phyloP scores from a whole-genome alignment of 1,140 invertebrate genomes.

The Diabrotica virgifera region DNA sequence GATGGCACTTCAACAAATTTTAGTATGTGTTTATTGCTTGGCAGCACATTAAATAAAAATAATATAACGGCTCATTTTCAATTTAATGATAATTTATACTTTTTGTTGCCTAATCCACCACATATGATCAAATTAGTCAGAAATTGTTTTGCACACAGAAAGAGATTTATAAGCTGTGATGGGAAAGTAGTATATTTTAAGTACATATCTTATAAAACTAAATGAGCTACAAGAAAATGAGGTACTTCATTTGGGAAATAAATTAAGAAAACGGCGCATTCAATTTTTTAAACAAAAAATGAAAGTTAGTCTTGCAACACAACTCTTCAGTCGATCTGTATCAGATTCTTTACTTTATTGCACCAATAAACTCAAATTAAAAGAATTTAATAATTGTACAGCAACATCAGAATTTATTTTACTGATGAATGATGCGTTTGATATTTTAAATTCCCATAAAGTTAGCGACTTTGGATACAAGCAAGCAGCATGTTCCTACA shows the following conservation, averaged over 20 bases:
- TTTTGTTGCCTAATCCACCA: too few relatives aligned
- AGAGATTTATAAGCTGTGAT: neutral
- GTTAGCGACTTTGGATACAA: conserved; percentile 28
- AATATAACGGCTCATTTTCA: conserved; percentile 16
- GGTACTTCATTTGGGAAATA: conserved; percentile 16
- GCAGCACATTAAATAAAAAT: conserved; percentile 21
- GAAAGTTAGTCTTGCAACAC: too few relatives aligned
- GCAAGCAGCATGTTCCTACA: conserved; percentile 22
- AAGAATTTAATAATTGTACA: conserved; percentile 7
- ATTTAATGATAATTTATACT: conserved; percentile 19
- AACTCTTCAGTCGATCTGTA: conserved; percentile 15
- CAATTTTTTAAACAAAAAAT: neutral
- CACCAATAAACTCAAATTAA: neutral
- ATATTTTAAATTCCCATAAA: conserved; percentile 38
- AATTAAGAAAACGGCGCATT: conserved; percentile 12
- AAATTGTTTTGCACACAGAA: conserved; percentile 17
- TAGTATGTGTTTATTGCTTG: conserved; percentile 27
- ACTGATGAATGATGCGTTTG: conserved; percentile 38
- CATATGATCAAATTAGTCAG: conserved; percentile 27
- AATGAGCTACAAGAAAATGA: conserved; percentile 16
- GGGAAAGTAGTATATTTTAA: conserved; percentile 14
- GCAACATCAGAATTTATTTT: conserved; percentile 6
- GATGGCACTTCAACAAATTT: too few relatives aligned
- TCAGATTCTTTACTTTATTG: conserved; percentile 7
- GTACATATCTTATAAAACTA: conserved; percentile 13